Conservation (phyloP, 2,797 vertebrate species). For the Emydoidea blandingii region DNA sequence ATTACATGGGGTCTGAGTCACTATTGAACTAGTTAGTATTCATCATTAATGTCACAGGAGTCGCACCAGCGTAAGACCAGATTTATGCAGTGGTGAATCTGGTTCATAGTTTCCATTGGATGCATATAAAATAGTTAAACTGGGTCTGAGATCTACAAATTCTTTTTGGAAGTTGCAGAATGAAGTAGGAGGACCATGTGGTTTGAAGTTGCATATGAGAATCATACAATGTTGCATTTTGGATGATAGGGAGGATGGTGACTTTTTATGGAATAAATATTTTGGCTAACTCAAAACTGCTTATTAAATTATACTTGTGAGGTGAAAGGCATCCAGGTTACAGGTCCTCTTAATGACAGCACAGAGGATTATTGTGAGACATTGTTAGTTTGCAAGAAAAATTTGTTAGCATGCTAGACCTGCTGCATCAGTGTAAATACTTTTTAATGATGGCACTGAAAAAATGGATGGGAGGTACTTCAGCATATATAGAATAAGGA, state of each 20-base stretch:
- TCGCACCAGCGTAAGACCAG: not conserved
- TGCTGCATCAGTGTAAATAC: too few relatives aligned
- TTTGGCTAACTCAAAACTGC: too few relatives aligned
- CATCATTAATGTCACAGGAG: not conserved
- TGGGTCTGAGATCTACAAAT: not conserved
- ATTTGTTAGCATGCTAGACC: too few relatives aligned
- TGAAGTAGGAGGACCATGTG: not conserved
- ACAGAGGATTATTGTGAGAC: too few relatives aligned
- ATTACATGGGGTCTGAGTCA: not conserved
- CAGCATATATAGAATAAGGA: not conserved
- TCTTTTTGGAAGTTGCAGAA: not conserved
- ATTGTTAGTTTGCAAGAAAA: too few relatives aligned
- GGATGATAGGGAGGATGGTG: too few relatives aligned
- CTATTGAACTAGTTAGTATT: not conserved
- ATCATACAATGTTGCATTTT: too few relatives aligned
- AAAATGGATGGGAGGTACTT: not conserved
- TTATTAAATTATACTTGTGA: too few relatives aligned
- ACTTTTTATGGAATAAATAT: too few relatives aligned
- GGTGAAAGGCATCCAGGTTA: too few relatives aligned
- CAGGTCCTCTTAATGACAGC: too few relatives aligned
- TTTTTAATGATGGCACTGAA: not conserved
- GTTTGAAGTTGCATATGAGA: too few relatives aligned
- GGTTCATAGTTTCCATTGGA: not conserved
- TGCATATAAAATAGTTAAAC: not conserved
- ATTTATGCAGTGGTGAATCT: accelerated